Base-by-base conservation (phyloP, 2,113 vertebrate species). In the Paraplagusia blochii region DNA sequence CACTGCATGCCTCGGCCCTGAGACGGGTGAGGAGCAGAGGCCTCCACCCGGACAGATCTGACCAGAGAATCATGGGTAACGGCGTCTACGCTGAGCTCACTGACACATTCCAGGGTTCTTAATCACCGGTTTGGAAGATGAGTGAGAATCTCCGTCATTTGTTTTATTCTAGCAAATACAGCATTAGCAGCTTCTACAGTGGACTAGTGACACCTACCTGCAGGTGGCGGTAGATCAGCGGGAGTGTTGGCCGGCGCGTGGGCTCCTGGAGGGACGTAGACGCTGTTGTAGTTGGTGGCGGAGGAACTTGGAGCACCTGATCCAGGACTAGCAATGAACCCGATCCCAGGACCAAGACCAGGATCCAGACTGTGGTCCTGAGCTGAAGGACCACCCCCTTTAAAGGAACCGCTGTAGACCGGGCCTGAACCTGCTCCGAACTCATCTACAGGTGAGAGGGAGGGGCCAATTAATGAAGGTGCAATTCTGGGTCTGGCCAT, bases 171-270 rank as follows among this genome's bases (percentile, higher is more conserved):
- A n/a, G n/a, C n/a, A 29, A 29, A 29, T 4, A 29, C 22, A 29
- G 3, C 22, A 29, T 2, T 6, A 29, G 22, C 22, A 29, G 36
- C 5, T 39, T 12, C 7, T 39, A 29, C 22, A 6, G 38, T 40
- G 38, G 4, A 40, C 9, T 40, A 43, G 19, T 3, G 22, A 1
- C 2, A 10, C 57, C 7, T 85, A 97, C 96, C 95, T 92, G 94
- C 52, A 65, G 85, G 89, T 19, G 91, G 91, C 5, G 94, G 94
- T 62, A 95, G 86, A 76, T 98, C 96, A 15, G 96, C 95, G 0
- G 96, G 96, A 29, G 96, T 98, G 76, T 98, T 99, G 50, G 96
- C 95, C 1, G 95, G 96, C 4, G 95, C 95, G 1, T 99, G 96
- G 44, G 96, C 95, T 8, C 96, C 96, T 0, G 95, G 96, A 7